phyloP scores from a whole-genome alignment of 64 coral and sea anemone genomes.

The Pachyseris speciosa region DNA sequence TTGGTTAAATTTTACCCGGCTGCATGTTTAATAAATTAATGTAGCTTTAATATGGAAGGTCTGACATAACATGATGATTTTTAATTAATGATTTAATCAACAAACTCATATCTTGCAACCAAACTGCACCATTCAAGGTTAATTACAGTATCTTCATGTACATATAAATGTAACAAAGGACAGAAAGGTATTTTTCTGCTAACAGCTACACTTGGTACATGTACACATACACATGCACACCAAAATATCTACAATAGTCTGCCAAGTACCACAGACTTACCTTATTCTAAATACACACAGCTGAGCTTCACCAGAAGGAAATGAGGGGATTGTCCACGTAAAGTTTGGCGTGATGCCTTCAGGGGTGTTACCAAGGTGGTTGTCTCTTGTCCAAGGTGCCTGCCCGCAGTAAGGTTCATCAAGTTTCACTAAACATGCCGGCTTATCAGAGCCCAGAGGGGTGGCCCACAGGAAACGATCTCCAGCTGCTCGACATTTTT shows the following conservation, averaged over 20 bases:
- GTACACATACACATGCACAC: no score
- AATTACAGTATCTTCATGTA: no score
- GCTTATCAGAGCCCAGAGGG: conserved; percentile 66
- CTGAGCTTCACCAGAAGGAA: conserved; percentile 74
- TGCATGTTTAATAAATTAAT: no score
- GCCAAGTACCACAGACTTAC: conserved; percentile 3
- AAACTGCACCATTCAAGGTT: no score
- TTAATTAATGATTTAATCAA: no score
- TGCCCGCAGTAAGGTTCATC: conserved; percentile 76
- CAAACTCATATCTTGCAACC: no score
- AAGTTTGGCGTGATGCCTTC: conserved; percentile 90
- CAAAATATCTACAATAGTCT: not conserved
- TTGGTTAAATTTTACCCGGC: no score
- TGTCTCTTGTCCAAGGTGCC: conserved; percentile 84
- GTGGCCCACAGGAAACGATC: conserved; percentile 66
- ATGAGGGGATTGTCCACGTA: conserved; percentile 91
- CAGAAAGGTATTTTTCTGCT: no score
- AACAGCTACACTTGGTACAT: no score
- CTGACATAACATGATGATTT: no score
- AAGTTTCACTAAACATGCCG: conserved; percentile 81
- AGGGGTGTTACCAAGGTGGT: conserved; percentile 97
- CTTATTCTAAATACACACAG: conserved; percentile 93
- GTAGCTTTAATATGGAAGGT: no score
- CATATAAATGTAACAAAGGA: no score
- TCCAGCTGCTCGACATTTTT: conserved; percentile 52